Percentiles rank a stretch among this genome's conserved stretches.
phyloP scores from a whole-genome alignment of 1,140 invertebrate species.

The Dendrolimus kikuchii region DNA sequence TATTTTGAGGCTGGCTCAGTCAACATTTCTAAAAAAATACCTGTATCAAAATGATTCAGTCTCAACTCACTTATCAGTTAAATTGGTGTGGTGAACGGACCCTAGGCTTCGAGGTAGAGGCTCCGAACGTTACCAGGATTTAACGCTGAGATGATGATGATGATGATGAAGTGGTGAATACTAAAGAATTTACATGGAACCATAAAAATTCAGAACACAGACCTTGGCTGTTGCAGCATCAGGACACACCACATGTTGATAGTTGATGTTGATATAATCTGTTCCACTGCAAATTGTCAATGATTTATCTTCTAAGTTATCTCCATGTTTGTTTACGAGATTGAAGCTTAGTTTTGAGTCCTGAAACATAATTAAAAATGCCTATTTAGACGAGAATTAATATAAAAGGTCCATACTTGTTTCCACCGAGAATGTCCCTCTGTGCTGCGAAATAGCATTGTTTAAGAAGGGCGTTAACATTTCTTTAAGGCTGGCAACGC shows the following conservation, averaged over 20 bases:
- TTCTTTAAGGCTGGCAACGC: too few species aligned
- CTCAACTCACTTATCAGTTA: too few species aligned
- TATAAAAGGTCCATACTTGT: too few species aligned
- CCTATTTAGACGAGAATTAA: not conserved
- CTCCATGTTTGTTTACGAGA: constrained; percentile 84
- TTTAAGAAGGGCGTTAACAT: too few species aligned
- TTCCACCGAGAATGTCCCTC: too few species aligned
- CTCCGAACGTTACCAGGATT: too few species aligned
- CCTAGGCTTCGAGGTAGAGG: too few species aligned
- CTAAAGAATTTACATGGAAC: not conserved
- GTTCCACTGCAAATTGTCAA: constrained; percentile 99
- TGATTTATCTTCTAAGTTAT: constrained; percentile 93
- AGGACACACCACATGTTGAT: constrained; percentile 96
- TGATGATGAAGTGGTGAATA: not conserved
- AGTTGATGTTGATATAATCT: constrained; percentile 99
- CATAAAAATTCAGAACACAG: constrained; percentile 3
- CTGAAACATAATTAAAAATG: constrained; percentile 60
- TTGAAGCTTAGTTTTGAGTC: constrained; percentile 89
- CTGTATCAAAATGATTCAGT: too few species aligned
- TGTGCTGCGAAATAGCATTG: too few species aligned
- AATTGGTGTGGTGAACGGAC: too few species aligned
- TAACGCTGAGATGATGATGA: not conserved
- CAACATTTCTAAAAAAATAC: too few species aligned
- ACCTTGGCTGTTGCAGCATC: constrained; percentile 95
- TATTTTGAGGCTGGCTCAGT: too few species aligned